phyloP scores from a whole-genome alignment of 2,113 vertebrate species.

The Pteropus alecto region DNA sequence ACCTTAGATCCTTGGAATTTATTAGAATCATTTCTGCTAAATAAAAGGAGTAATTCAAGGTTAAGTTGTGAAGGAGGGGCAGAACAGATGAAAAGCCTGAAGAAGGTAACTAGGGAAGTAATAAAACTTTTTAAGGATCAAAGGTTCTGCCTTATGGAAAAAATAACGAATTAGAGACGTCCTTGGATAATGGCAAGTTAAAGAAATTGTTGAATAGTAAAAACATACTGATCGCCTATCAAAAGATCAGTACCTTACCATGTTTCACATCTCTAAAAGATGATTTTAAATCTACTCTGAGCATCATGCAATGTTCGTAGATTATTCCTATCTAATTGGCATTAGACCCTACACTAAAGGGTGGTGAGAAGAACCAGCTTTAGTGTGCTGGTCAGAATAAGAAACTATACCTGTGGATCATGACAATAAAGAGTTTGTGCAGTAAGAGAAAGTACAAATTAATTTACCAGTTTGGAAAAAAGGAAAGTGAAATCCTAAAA shows the following conservation, averaged over 20 bases:
- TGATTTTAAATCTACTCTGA: not conserved
- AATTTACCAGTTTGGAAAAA: not conserved
- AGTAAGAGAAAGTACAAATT: not conserved
- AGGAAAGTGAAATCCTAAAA: not conserved
- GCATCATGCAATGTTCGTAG: not conserved
- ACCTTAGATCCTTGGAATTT: not conserved
- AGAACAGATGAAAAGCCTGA: not conserved
- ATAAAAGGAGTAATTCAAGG: not conserved
- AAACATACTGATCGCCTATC: not conserved
- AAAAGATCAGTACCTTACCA: not conserved
- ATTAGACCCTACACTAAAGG: not conserved
- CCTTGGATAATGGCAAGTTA: not conserved
- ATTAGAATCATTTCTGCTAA: not conserved
- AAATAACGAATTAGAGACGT: not conserved
- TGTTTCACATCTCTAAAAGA: not conserved
- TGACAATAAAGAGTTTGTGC: not conserved
- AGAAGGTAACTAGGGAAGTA: not conserved
- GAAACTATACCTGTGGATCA: not conserved
- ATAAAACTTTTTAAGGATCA: not conserved
- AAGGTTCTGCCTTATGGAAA: not conserved
- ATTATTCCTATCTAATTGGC: not conserved
- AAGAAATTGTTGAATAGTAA: not conserved
- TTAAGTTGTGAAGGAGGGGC: not conserved
- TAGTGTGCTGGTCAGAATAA: not conserved
- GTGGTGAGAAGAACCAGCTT: not conserved